These are phyloP conservation scores for Condylostylus longicornis DNA, from an alignment of 1,140 invertebrate genomes.

Conservation along the genomic window DNA sequence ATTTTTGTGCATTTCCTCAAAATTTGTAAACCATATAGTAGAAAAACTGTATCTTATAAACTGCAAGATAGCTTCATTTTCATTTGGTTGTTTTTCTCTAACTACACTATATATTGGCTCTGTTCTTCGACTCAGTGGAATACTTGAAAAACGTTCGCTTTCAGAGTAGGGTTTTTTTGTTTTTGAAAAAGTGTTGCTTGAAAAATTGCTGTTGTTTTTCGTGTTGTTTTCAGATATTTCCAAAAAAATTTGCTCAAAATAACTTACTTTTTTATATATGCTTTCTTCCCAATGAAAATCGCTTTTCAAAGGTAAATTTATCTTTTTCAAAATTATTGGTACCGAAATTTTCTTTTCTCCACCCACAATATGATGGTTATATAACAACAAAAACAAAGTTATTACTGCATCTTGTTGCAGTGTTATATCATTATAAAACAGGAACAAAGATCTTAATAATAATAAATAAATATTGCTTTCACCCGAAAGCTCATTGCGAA, in stretches of 20 bases:
- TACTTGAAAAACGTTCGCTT: too few species aligned
- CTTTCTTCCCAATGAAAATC: conserved; percentile 2
- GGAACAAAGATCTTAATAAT: conserved; percentile 14
- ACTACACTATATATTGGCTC: too few species aligned
- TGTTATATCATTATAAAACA: conserved; percentile 9
- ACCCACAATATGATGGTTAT: conserved; percentile 7
- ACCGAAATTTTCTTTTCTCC: conserved; percentile 6
- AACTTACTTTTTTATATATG: background rate
- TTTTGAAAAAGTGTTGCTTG: too few species aligned
- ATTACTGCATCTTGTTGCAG: conserved; percentile 11
- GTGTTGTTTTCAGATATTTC: too few species aligned
- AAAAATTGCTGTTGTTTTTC: too few species aligned
- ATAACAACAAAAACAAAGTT: conserved; percentile 20
- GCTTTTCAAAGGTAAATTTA: conserved; percentile 15
- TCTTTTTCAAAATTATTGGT: conserved; percentile 7
- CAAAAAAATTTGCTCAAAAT: background rate
- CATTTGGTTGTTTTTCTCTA: too few species aligned
- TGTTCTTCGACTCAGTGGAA: too few species aligned
- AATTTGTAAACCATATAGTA: too few species aligned
- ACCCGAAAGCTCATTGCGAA: conserved; percentile 10
- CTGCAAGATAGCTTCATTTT: too few species aligned
- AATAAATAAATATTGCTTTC: conserved; percentile 12
- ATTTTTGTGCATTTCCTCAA: too few species aligned
- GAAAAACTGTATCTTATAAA: too few species aligned
- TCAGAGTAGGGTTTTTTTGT: too few species aligned